Evolutionary conservation across 2,113 vertebrate genomes (phyloP).

Genomic region (Pluvialis apricaria): DNA sequence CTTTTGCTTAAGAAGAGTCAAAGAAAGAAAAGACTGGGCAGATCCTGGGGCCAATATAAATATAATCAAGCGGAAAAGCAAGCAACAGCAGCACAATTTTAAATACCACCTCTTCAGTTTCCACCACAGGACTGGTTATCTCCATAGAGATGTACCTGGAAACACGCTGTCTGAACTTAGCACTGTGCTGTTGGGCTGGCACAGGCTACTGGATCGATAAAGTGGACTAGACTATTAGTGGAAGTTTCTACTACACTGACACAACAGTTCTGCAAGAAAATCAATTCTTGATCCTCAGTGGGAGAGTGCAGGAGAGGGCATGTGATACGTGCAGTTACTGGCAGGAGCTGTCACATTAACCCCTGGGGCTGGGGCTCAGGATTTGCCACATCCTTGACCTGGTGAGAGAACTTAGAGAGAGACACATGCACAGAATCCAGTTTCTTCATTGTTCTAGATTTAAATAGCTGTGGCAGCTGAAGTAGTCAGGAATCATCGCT

Average conservation of each 20-base stretch:
- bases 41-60: not conserved
- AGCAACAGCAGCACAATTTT: not conserved
- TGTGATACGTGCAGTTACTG: fast-evolving
- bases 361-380: not conserved
- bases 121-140: not conserved
- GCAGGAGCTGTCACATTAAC: not conserved
- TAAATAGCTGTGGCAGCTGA: not conserved
- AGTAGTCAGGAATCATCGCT: not conserved
- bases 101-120: not conserved
- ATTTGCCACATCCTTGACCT: not conserved
- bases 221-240: not conserved
- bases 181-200: not conserved
- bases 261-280: not conserved
- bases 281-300: not conserved
- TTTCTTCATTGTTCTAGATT: not conserved
- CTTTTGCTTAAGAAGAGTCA: not conserved
- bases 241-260: not conserved
- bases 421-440: not conserved
- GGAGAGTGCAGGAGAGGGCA: not conserved
- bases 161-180: not conserved
- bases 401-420: not conserved
- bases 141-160: not conserved
- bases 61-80: not conserved
- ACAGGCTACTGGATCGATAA: not conserved
- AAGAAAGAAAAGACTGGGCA: not conserved